Base-by-base conservation (phyloP, 2,797 vertebrate species). In the Nyctalus aviator region DNA sequence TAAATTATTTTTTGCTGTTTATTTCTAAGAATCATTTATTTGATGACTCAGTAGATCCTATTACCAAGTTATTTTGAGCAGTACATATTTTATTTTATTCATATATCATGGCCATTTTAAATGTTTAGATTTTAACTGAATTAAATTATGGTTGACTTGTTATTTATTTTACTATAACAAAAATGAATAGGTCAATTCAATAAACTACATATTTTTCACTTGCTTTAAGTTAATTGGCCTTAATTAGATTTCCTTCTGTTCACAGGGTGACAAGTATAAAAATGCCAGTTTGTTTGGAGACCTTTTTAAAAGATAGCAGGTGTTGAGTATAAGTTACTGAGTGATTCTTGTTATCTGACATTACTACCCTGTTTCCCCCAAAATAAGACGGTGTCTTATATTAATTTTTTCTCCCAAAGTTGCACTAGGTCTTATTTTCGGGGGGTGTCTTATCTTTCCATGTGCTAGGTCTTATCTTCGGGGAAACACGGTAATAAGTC, bases 161-260 rank as follows among this genome's bases (percentile, higher is more conserved):
- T 27, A 23, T 77, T 66, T 89, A 76, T 84, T n/a, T 81, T 62
- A 35, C 6, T 2, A 35, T 73, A 89, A 50, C 84, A 62, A 84
- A 23, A 71, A 94, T 46, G 5, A 84, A 81, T 25, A 94, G 1
- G 32, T 66, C 13, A 72, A n/a, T 78, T 81, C 30, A 89, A 46
- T 46, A 73, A 88, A 84, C 50, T 77, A 48, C 1, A 8, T 27
- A 8, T 76, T 76, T 87, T 55, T 84, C 37, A 44, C n/a, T 77
- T 90, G n/a, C 55, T 88, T 35, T 89, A 57, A 89, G n/a, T 57
- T 85, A 89, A 71, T 21, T 35, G 50, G 69, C n/a, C 37, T 78
- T 88, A 25, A 50, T 32, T 83, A 21, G 27, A 73, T 90, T 76
- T 46, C 20, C 30, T 66, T 90, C 41, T 72, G 15, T 77, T 76